Evolutionary conservation across 2,797 vertebrate genomes (phyloP).

Genomic region (Pelobates cultripes): DNA sequence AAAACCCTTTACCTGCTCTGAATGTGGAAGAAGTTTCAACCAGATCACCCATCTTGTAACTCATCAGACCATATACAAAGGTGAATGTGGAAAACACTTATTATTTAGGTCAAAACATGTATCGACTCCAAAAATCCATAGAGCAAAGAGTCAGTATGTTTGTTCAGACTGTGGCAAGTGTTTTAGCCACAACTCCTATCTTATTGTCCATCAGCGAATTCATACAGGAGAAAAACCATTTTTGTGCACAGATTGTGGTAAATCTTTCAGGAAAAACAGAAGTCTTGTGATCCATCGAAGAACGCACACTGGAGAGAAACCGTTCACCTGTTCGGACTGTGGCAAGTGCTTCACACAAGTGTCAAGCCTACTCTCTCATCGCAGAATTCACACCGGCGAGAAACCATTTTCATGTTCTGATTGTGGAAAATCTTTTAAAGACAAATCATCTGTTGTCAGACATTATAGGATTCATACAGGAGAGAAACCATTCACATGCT

Average conservation of each 20-base stretch:
- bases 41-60: neutral
- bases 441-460: too few species aligned
- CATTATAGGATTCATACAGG: too few species aligned
- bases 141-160: too few species aligned
- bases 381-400: neutral
- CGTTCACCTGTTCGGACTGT: neutral
- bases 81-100: constrained; percentile 56
- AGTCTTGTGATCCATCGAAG: neutral
- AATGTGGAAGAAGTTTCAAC: neutral
- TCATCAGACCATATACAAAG: neutral
- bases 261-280: constrained; percentile 6
- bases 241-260: constrained; percentile 53
- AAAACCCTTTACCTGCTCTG: neutral
- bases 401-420: neutral
- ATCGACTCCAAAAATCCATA: constrained; percentile 12
- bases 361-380: neutral
- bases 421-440: too few species aligned
- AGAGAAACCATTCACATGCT: neutral
- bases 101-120: constrained; percentile 59
- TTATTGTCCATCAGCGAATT: constrained; percentile 60
- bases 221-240: constrained; percentile 42
- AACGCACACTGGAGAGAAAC: too few species aligned
- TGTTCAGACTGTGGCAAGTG: too few species aligned
- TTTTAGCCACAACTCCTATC: constrained; percentile 38
- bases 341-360: neutral